phyloP scores from a whole-genome alignment of 2,113 vertebrate species.

The Girardinichthys multiradiatus region DNA sequence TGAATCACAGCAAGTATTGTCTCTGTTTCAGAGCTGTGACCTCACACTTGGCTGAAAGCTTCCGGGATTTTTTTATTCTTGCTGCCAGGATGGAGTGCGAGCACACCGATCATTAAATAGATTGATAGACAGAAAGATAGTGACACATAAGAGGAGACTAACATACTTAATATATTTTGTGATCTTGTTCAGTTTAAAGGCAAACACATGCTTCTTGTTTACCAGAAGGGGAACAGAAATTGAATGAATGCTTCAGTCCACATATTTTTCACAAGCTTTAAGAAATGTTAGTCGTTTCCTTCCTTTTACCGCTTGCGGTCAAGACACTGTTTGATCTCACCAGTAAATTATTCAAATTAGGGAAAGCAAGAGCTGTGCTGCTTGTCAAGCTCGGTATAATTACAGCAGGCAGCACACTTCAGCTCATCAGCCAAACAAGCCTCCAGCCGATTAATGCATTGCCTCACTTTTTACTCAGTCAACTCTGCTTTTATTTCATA shows the following conservation, averaged over 20 bases:
- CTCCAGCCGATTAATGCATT: not conserved
- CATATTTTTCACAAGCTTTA: constrained; percentile 17
- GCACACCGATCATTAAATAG: constrained; percentile 4
- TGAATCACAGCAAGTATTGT: constrained; percentile 24
- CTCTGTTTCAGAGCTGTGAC: constrained; percentile 9
- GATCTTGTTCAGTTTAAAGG: not conserved
- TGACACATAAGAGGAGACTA: not conserved
- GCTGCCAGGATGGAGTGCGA: not conserved
- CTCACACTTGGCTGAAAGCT: not conserved
- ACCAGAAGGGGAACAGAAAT: not conserved
- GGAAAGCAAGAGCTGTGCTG: constrained; percentile 22
- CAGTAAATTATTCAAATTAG: constrained; percentile 43
- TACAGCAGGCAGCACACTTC: not conserved
- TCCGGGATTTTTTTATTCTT: not conserved
- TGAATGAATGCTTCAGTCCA: constrained; percentile 25
- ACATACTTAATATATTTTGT: not conserved
- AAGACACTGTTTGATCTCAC: constrained; percentile 42
- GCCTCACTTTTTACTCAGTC: not conserved
- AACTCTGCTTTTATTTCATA: not conserved
- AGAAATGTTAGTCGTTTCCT: constrained; percentile 42
- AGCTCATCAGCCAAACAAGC: not conserved
- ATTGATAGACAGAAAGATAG: constrained; percentile 9
- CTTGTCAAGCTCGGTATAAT: constrained; percentile 23
- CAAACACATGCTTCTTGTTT: not conserved
- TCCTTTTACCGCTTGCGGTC: constrained; percentile 37